Base-by-base conservation (phyloP, 2,797 vertebrate genomes). In the Schizothorax lantsangensis region DNA sequence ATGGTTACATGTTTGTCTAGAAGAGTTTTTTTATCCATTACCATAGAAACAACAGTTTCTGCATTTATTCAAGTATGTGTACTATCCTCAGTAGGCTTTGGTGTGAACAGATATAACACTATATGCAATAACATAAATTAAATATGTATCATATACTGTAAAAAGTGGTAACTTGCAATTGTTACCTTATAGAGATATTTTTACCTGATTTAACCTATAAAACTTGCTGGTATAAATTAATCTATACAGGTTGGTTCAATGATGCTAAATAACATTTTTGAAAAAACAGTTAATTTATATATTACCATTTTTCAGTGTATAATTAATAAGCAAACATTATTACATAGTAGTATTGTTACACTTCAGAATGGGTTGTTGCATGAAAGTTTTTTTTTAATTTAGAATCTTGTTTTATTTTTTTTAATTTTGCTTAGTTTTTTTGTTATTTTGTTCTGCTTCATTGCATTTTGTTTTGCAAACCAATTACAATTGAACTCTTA, bases 21-120 rank as follows among this genome's bases (percentile, higher is more conserved):
- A 1, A 36, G 62, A 36, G 19, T 4, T 69, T 81, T 52, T 69
- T 36, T 23, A 52, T 9, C 7, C 12, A 40, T 81, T 81, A 54
- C 45, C 64, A 81, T 69, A 81, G 80, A 54, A 81, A 81, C 80
- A 81, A 33, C 19, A 52, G 30, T 81, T 68, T 81, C 30, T 81
- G 62, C 43, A 49, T 36, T 49, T 36, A 49, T 33, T 36, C 3
- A 12, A 68, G 43, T 49, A 66, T 66, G 33, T 57, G 54, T 43
- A 15, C 19, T 52, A 17, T 33, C 30, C 30, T 66, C 30, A 17
- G 64, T 66, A 66, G 64, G 14, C 30, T 33, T 66, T 33, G 64
- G 30, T 33, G 30, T 66, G n/a, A 66, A 66, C 33, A 38, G 30
- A 69, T 1, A 64, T 45, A 26, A 64, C 23, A 30, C 57, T 12